Percentiles rank a stretch among this genome's conserved stretches.
Conservation (phyloP, 2,797 vertebrate species). For the Chaunax sp. region DNA sequence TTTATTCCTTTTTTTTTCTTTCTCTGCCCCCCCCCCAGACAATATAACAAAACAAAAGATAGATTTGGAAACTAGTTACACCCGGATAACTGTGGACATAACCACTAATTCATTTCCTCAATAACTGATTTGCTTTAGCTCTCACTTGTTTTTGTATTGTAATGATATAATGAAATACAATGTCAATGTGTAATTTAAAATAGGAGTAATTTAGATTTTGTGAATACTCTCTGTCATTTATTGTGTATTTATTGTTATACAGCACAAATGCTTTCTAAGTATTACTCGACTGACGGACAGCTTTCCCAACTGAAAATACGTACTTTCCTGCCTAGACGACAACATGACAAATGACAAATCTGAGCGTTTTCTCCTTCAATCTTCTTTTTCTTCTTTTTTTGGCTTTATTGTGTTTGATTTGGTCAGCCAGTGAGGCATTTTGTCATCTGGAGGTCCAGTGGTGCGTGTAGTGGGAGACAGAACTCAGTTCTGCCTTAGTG, state of each 20-base stretch:
- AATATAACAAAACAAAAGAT: too few species aligned
- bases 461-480: constrained; percentile 75
- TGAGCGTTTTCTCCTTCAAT: constrained; percentile 65
- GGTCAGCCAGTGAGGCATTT: constrained; percentile 73
- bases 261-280: constrained; percentile 30
- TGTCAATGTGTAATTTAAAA: constrained; percentile 59
- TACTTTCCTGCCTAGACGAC: constrained; percentile 49
- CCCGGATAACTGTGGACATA: constrained; percentile 12
- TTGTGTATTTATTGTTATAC: constrained; percentile 7
- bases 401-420: constrained; percentile 75
- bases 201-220: constrained; percentile 59
- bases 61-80: too few species aligned
- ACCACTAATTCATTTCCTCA: constrained; percentile 42
- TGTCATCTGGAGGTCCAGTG: constrained; percentile 78
- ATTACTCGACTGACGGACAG: constrained; percentile 24
- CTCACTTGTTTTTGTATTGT: constrained; percentile 31
- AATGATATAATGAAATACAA: constrained; percentile 58
- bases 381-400: constrained; percentile 55
- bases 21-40: too few species aligned
- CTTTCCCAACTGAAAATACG: constrained; percentile 53
- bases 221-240: constrained; percentile 19
- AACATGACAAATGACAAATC: constrained; percentile 58
- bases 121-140: constrained; percentile 38
- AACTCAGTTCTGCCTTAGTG: constrained; percentile 80
- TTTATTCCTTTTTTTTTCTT: too few species aligned